Percentiles rank a stretch among this genome's conserved stretches.
These are phyloP conservation scores for Irena cyanogastra DNA, from an alignment of 2,113 vertebrate species.

Conservation along the genomic window DNA sequence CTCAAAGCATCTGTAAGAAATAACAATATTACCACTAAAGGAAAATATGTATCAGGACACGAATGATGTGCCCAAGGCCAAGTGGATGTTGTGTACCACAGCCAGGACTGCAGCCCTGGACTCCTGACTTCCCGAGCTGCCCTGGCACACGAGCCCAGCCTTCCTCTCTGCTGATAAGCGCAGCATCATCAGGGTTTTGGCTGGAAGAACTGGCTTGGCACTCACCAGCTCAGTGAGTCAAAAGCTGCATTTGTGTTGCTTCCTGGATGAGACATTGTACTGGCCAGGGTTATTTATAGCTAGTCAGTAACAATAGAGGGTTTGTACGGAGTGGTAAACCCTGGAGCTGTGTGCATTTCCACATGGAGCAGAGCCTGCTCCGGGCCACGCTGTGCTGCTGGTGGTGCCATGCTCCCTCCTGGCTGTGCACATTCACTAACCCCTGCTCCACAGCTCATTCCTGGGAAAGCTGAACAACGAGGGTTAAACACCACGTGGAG, in stretches of 20 bases:
- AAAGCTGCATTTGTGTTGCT: slow-evolving; percentile 44
- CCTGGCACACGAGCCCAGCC: neutral
- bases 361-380: neutral
- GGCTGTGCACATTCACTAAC: neutral
- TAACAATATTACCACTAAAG: no score
- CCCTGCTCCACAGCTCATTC: neutral
- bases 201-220: slow-evolving; percentile 5
- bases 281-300: slow-evolving; percentile 40
- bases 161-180: neutral
- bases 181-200: slow-evolving; percentile 23
- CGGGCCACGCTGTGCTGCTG: accelerated
- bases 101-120: neutral
- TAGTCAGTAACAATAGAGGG: slow-evolving; percentile 17
- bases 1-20: neutral
- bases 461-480: neutral
- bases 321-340: neutral
- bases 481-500: neutral
- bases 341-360: neutral
- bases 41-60: neutral
- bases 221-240: slow-evolving; percentile 30
- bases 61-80: neutral
- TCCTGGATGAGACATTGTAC: slow-evolving; percentile 60
- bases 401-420: neutral
- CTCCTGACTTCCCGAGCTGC: neutral
- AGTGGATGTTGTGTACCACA: neutral